Base-by-base conservation (phyloP, 2,888 invertebrate genomes). In the Aphidius colemani region DNA sequence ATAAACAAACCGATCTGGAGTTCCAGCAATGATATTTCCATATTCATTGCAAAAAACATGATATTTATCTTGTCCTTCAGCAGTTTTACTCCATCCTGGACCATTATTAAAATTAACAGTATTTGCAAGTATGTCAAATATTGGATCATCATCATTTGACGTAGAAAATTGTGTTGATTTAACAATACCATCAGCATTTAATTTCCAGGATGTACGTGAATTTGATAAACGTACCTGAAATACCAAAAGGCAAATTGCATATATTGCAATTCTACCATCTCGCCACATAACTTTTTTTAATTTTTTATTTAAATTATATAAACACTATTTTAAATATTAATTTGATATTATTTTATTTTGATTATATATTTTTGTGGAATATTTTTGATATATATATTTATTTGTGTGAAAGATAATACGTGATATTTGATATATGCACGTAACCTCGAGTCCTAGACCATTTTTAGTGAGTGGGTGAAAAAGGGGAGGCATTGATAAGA, bases 181-280 rank as follows among this genome's bases (percentile, higher is more conserved):
- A 66, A 90, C 87, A 66, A 92, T 90, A 83, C 90, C 90, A 74
- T 92, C 91, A 59, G 86, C 84, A 80, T 90, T 93, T 66, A 95
- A 84, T 83, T 90, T 90, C 94, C 94, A 95, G 61, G 93, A 93
- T 13, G 93, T 92, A 72, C 92, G 87, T 46, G 94, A 93, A 84
- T 93, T 94, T 70, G 89, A 92, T 69, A 87, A 82, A 59, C 75
- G 76, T 11, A 80, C 76, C 66, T 81, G 81, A 43, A 82, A 72
- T 11, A 81, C 72, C 46, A 82, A 69, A 64, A 82, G 76, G 65
- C 78, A 82, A 65, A 80, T 72, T 64, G 77, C 76, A 68, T 75
- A 81, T 64, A 75, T 75, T 59, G 76, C 73, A 51, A 78, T 69
- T 58, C 77, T 76, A 66, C 76, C 72, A 59, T 78, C 75, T 49